These are phyloP conservation scores for Leucoraja erinaceus DNA, from an alignment of 2,113 vertebrate genomes.

Conservation along the genomic window DNA sequence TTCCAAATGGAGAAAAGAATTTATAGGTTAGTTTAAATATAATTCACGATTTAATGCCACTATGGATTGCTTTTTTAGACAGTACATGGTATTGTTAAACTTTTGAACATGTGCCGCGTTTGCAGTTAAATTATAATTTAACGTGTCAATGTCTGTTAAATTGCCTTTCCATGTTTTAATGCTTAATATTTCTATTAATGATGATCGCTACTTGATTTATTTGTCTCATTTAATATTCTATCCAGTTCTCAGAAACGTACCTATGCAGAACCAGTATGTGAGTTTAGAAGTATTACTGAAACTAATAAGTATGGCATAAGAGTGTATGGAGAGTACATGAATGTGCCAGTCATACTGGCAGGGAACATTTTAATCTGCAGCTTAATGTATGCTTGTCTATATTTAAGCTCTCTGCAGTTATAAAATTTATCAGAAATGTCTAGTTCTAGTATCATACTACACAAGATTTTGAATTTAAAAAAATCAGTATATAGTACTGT, in stretches of 20 bases:
- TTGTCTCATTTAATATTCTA: neutral
- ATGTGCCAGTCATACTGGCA: neutral
- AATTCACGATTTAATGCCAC: constrained; percentile 2
- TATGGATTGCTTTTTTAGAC: neutral
- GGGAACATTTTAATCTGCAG: neutral
- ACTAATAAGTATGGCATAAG: neutral
- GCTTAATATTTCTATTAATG: neutral
- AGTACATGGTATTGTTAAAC: neutral
- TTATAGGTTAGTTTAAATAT: neutral
- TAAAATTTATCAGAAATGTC: neutral
- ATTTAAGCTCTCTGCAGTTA: neutral
- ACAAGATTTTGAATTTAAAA: neutral
- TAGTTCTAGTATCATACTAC: neutral
- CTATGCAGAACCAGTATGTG: neutral
- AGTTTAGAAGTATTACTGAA: neutral
- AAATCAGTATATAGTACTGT: neutral
- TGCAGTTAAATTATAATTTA: neutral
- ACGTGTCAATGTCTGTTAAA: neutral
- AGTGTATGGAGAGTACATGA: neutral
- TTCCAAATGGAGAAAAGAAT: neutral
- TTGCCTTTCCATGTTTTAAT: neutral
- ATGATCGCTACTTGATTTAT: neutral
- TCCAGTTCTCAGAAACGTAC: neutral
- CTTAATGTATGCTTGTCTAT: neutral
- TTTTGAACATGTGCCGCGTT: too few species aligned